Conservation (phyloP, 2,888 invertebrate species). For the Muscina levida region DNA sequence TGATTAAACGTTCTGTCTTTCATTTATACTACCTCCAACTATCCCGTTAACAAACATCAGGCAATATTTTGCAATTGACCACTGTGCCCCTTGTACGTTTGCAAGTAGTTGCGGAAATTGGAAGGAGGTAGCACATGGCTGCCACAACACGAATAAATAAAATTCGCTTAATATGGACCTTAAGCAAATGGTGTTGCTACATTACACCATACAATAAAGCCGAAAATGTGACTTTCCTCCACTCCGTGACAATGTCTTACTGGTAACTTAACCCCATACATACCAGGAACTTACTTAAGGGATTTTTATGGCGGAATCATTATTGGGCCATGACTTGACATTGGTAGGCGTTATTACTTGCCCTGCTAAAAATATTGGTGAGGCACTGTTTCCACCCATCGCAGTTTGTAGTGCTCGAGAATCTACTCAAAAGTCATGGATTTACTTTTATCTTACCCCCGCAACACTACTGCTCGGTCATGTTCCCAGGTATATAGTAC, state of each 20-base stretch:
- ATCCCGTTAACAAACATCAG: too few relatives aligned
- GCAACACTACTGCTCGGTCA: neutral
- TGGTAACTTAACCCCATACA: conserved; percentile 3
- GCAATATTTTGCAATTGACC: too few relatives aligned
- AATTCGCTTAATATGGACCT: conserved; percentile 69
- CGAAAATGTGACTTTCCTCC: neutral
- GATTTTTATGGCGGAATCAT: conserved; percentile 56
- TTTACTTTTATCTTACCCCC: conserved; percentile 1
- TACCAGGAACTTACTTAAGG: conserved; percentile 50
- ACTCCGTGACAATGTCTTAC: neutral
- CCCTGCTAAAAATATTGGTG: conserved; percentile 5
- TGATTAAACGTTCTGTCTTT: too few relatives aligned
- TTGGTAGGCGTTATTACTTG: conserved; percentile 59
- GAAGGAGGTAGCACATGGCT: conserved; percentile 67
- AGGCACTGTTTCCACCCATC: neutral
- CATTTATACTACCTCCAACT: too few relatives aligned
- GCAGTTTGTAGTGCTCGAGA: neutral
- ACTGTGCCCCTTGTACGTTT: neutral
- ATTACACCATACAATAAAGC: conserved; percentile 24
- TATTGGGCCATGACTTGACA: conserved; percentile 63
- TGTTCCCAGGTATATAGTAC: too few relatives aligned
- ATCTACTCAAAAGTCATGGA: conserved; percentile 31
- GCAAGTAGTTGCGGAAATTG: neutral
- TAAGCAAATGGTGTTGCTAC: conserved; percentile 67
- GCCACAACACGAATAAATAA: conserved; percentile 68